Evolutionary conservation across 2,797 vertebrate species (phyloP).

Genomic region (Anabas testudineus): DNA sequence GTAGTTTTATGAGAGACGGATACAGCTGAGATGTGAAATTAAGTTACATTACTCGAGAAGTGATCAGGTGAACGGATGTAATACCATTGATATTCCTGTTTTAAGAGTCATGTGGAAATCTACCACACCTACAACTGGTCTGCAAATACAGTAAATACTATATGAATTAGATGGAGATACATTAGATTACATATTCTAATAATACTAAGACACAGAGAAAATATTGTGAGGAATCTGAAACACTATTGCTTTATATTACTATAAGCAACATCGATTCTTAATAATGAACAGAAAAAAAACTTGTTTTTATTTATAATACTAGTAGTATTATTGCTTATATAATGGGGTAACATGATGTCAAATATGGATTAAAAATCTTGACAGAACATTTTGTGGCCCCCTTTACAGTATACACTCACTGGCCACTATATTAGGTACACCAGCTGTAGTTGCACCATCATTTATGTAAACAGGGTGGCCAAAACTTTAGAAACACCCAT

Average conservation of each 20-base stretch:
- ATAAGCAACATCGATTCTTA: too few relatives aligned
- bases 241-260: not conserved
- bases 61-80: not conserved
- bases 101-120: not conserved
- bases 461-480: too few relatives aligned
- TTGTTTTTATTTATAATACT: not conserved
- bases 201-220: not conserved
- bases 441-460: too few relatives aligned
- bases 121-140: not conserved
- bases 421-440: too few relatives aligned
- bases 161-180: too few relatives aligned
- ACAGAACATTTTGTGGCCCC: too few relatives aligned
- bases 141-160: not conserved
- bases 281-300: too few relatives aligned
- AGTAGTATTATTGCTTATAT: not conserved
- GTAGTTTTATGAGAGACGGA: not conserved
- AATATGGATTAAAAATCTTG: conserved; percentile 37
- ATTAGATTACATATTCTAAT: not conserved
- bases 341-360: conserved; percentile 31
- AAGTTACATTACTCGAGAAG: not conserved
- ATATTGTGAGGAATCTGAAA: not conserved
- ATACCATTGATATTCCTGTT: not conserved
- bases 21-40: not conserved
- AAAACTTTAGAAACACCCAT: too few relatives aligned
- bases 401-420: too few relatives aligned